A percentile compares a stretch with the other conserved stretches of the same genome.
phyloP scores from a whole-genome alignment of 37 sponge, comb jelly and placozoan species.

The Ephydatia muelleri region DNA sequence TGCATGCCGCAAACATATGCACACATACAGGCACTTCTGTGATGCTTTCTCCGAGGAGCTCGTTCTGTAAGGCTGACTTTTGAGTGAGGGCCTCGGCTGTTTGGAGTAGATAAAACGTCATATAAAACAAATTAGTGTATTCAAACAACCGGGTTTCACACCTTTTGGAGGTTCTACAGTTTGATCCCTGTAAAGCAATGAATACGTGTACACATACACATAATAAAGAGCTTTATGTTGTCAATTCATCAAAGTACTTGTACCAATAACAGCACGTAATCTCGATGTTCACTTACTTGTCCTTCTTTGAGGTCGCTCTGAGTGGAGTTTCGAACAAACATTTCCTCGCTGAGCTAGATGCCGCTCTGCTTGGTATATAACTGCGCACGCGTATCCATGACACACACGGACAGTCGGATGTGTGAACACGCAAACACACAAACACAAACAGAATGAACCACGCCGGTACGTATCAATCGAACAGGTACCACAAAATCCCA shows the following conservation, averaged over 20 bases:
- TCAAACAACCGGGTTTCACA: background rate
- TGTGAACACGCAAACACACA: background rate
- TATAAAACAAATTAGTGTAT: background rate
- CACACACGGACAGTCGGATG: background rate
- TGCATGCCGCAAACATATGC: background rate
- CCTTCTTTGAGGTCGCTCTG: background rate
- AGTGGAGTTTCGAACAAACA: slow-evolving; percentile 47
- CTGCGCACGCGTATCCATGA: slow-evolving; percentile 16
- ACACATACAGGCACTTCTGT: slow-evolving; percentile 62
- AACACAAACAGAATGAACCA: background rate
- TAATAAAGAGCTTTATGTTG: no score
- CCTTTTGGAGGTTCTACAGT: slow-evolving; percentile 22
- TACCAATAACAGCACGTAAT: background rate
- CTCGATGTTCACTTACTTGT: slow-evolving; percentile 8
- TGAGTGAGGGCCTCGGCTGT: slow-evolving; percentile 62
- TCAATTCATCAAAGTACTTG: background rate
- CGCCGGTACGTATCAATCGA: background rate
- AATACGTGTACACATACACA: no score
- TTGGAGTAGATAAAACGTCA: background rate
- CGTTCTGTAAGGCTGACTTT: slow-evolving; percentile 65
- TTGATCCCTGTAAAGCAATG: background rate
- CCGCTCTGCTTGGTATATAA: slow-evolving; percentile 71
- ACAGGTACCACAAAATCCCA: background rate
- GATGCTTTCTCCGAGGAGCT: slow-evolving; percentile 56
- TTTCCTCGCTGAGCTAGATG: slow-evolving; percentile 42